Percentiles rank a stretch among this genome's conserved stretches.
Evolutionary conservation across 2,113 vertebrate species (phyloP).

Genomic region (Taurulus bubalis): DNA sequence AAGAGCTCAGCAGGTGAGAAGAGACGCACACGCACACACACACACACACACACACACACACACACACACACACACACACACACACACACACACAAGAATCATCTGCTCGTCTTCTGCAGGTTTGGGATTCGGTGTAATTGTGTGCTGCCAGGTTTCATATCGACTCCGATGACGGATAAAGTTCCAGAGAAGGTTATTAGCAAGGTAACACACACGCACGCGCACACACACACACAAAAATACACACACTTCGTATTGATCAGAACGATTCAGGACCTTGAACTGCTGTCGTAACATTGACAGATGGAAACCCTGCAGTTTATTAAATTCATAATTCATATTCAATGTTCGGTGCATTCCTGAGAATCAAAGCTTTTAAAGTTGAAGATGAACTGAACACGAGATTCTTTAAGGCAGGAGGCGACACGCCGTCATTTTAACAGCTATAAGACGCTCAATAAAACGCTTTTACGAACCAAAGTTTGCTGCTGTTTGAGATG

Average conservation of each 20-base stretch:
- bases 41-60: too few species aligned
- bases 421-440: too few species aligned
- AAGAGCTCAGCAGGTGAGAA: constrained; percentile 87
- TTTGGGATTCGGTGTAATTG: constrained; percentile 90
- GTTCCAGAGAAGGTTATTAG: constrained; percentile 87
- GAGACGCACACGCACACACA: not conserved
- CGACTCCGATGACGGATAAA: constrained; percentile 89
- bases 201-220: constrained; percentile 77
- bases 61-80: too few species aligned
- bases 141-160: constrained; percentile 88
- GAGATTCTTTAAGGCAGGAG: too few species aligned
- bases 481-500: not conserved
- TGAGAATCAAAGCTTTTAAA: too few species aligned
- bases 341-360: too few species aligned
- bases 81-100: too few species aligned
- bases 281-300: too few species aligned
- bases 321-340: too few species aligned
- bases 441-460: not conserved
- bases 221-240: not conserved
- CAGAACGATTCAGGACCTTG: too few species aligned
- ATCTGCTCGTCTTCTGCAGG: constrained; percentile 63
- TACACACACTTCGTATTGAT: not conserved
- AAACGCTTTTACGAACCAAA: not conserved
- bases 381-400: too few species aligned
- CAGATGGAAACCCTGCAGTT: too few species aligned